Evolutionary conservation across 2,113 vertebrate genomes (phyloP), one percentile per base, ranked within the genome.

Genomic region (Cebus imitator): DNA sequence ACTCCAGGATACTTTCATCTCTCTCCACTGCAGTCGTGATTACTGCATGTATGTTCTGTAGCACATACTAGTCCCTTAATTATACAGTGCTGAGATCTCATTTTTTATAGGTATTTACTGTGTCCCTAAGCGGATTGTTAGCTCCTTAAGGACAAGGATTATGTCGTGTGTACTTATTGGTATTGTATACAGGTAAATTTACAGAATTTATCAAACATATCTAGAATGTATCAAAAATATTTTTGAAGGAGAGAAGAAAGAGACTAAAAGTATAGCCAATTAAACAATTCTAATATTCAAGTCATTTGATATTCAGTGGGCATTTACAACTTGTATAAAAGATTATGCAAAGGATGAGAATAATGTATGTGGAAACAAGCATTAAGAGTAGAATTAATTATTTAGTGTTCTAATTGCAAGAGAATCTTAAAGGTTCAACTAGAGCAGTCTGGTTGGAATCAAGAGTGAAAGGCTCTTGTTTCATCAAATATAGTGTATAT

Each of bases 371-470:
- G 5, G 43, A 27, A 70, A 35, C 66, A 89, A 87, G 50, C 55
- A 58, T 55, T 48, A 93, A 90, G 21, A 86, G 70, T 37, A 72
- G 57, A 88, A 93, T 64, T 40, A 89, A 68, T 11, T 89, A 87
- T 86, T 93, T 95, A 92, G 82, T 91, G 96, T 92, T 97, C 6
- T 50, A 95, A 80, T 13, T 97, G 70, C 97, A 92, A 95, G 50
- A 45, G 14, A 10, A 84, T 87, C 82, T 75, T 90, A 91, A 96
- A 95, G 10, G 43, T 80, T 93, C 86, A 96, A 97, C 95, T 40
- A 68, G 7, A 97, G 30, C 35, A 70, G 68, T 66, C n/a, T 93
- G 9, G 40, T 91, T 91, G 66, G 97, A 96, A 92, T 94, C 75
- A 95, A 95, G 96, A 68, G 30, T 76, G 3, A 35, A 73, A 85